phyloP scores from a whole-genome alignment of 2,797 vertebrate species.

The Sebastiscus albofasciatus region DNA sequence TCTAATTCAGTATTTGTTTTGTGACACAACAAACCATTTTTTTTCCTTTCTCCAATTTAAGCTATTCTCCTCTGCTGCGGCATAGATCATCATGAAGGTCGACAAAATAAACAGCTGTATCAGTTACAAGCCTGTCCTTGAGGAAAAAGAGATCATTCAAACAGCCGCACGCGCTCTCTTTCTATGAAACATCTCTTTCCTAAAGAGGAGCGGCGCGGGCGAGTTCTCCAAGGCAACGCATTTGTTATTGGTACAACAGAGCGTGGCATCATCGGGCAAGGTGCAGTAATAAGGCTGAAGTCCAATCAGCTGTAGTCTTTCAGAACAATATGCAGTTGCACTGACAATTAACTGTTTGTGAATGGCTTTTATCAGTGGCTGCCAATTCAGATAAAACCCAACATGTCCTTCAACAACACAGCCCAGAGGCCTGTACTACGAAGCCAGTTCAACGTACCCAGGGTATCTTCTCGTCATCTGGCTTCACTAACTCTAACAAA shows the following conservation, averaged over 20 bases:
- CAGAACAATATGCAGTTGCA: background rate
- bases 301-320: conserved; percentile 15
- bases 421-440: background rate
- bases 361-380: background rate
- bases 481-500: too few species aligned
- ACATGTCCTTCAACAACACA: background rate
- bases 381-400: background rate
- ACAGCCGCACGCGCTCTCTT: conserved; percentile 6
- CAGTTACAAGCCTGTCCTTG: conserved; percentile 6
- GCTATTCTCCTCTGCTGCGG: background rate
- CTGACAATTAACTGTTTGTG: conserved; percentile 20
- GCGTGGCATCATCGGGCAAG: conserved; percentile 37
- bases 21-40: conserved; percentile 4
- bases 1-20: conserved; percentile 24
- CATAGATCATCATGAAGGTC: background rate
- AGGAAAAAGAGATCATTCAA: conserved; percentile 8
- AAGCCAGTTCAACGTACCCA: too few species aligned
- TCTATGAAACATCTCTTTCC: conserved; percentile 57
- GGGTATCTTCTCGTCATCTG: too few species aligned
- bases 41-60: background rate
- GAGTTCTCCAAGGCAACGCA: conserved; percentile 71
- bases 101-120: conserved; percentile 20
- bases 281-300: conserved; percentile 22
- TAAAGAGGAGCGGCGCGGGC: conserved; percentile 51
- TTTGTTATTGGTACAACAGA: conserved; percentile 70